phyloP scores from a whole-genome alignment of 2,797 vertebrate species.

The Dromococcyx pavoninus region DNA sequence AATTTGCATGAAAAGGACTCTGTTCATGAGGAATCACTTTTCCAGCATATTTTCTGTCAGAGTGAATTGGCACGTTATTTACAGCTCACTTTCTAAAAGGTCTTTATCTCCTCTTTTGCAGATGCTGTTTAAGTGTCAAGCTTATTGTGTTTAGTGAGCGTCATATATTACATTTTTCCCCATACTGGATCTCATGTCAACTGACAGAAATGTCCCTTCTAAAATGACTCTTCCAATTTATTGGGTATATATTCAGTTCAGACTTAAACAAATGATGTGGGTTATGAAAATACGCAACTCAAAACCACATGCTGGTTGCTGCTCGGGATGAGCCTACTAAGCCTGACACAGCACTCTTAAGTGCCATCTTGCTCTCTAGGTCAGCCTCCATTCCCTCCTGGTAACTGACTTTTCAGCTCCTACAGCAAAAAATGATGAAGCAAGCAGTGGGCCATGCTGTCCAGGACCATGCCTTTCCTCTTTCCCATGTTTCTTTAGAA shows the following conservation, averaged over 20 bases:
- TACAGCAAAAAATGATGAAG: neutral
- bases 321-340: neutral
- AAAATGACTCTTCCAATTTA: neutral
- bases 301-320: neutral
- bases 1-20: neutral
- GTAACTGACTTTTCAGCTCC: neutral
- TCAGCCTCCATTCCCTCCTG: neutral
- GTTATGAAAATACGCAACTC: too few species aligned
- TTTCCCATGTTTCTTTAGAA: neutral
- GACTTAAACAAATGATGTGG: neutral
- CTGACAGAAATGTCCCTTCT: neutral
- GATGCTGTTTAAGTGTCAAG: neutral
- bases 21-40: neutral
- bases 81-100: neutral
- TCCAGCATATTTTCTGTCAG: neutral
- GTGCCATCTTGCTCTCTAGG: neutral
- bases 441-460: neutral
- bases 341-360: neutral
- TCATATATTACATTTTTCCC: neutral
- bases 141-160: neutral
- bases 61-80: neutral
- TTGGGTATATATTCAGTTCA: neutral
- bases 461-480: neutral
- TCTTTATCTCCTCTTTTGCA: neutral
- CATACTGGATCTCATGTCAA: neutral